Conservation (phyloP, 2,888 invertebrate species). For the Gari tellinella region DNA sequence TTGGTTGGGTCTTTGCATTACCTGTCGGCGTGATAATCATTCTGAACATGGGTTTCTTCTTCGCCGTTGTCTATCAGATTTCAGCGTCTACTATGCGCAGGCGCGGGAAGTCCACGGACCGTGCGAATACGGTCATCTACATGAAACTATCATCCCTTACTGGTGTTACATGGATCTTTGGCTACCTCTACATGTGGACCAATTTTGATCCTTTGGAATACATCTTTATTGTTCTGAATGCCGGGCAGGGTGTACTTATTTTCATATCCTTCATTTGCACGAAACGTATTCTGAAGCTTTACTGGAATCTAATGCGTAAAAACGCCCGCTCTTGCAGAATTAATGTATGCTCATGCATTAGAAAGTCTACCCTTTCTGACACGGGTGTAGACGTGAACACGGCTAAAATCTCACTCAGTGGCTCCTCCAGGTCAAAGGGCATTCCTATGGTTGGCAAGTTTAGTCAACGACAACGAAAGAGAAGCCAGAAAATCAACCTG, state of each 20-base stretch:
- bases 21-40: constrained; percentile 57
- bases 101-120: constrained; percentile 49
- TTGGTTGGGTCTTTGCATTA: constrained; percentile 57
- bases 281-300: constrained; percentile 45
- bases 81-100: constrained; percentile 57
- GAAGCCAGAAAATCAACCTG: background rate
- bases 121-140: constrained; percentile 57
- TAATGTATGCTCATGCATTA: constrained; percentile 26
- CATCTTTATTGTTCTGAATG: constrained; percentile 61
- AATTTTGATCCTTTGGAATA: constrained; percentile 50
- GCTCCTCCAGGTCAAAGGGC: constrained; percentile 26
- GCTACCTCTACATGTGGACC: constrained; percentile 58
- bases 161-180: constrained; percentile 65
- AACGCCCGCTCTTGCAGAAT: constrained; percentile 4
- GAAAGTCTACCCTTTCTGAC: background rate
- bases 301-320: constrained; percentile 40
- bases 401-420: constrained; percentile 40
- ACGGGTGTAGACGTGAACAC: constrained; percentile 49
- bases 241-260: constrained; percentile 61
- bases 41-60: constrained; percentile 57
- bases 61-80: constrained; percentile 60
- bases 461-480: background rate
- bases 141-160: constrained; percentile 62
- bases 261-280: constrained; percentile 64
- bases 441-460: background rate